Conservation (phyloP, 2,113 vertebrate species). For the Cyanoramphus novaezelandiae region DNA sequence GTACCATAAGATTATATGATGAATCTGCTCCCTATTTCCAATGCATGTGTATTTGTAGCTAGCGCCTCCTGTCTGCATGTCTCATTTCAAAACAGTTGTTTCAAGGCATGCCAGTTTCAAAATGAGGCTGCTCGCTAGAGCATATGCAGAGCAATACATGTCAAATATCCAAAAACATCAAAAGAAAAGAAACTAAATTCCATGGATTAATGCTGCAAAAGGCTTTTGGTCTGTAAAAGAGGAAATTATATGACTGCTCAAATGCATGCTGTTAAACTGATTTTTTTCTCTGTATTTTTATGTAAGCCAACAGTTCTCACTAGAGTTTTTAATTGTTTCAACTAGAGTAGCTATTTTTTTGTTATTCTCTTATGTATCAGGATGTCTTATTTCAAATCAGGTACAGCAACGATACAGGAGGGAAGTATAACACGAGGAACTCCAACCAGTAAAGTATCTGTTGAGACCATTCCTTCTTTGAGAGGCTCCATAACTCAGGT, state of each 20-base stretch:
- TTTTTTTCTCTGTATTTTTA: background rate
- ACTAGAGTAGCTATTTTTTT: background rate
- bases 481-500: constrained; percentile 96
- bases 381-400: constrained; percentile 62
- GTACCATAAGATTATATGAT: background rate
- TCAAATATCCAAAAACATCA: background rate
- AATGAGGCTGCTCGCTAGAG: background rate
- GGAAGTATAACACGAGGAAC: constrained; percentile 86
- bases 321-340: background rate
- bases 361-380: background rate
- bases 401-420: constrained; percentile 85
- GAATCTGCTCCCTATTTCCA: background rate
- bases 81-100: background rate
- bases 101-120: background rate
- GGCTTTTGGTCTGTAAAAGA: background rate
- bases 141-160: background rate
- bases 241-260: background rate
- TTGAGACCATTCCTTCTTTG: constrained; percentile 83
- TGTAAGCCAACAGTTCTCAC: background rate
- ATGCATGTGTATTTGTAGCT: background rate
- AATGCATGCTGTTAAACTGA: background rate
- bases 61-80: background rate
- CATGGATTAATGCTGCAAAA: background rate
- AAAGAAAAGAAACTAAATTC: background rate
- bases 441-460: constrained; percentile 81